Conservation (phyloP, 2,888 invertebrate genomes). For the Xestia rhomboidea region DNA sequence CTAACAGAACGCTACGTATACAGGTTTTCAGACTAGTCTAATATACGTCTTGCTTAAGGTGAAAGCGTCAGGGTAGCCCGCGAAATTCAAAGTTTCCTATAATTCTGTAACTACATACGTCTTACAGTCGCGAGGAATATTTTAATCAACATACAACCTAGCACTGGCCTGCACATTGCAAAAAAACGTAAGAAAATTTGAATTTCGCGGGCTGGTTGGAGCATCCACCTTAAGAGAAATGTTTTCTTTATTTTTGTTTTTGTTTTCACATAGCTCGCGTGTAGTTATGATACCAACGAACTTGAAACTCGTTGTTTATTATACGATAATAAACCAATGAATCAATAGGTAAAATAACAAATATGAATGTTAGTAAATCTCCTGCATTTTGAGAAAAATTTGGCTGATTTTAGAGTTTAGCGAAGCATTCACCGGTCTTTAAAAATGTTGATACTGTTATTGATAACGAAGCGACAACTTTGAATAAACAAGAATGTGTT, state of each 20-base stretch:
- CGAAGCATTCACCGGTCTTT: neutral
- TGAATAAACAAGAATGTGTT: slow-evolving; percentile 15
- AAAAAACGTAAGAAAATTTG: too few species aligned
- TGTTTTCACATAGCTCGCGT: slow-evolving; percentile 73
- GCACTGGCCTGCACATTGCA: too few species aligned
- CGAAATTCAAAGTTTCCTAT: too few species aligned
- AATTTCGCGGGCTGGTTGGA: too few species aligned
- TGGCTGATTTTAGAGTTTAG: neutral
- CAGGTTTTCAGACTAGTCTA: slow-evolving; percentile 49
- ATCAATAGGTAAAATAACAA: slow-evolving; percentile 69
- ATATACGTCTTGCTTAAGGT: slow-evolving; percentile 54
- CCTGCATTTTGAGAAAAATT: slow-evolving; percentile 26
- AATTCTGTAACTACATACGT: too few species aligned
- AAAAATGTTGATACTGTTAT: neutral
- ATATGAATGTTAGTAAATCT: slow-evolving; percentile 42
- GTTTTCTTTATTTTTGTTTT: slow-evolving; percentile 69
- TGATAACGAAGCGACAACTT: slow-evolving; percentile 7
- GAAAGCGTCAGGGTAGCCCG: too few species aligned
- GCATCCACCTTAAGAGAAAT: too few species aligned
- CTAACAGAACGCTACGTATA: slow-evolving; percentile 46
- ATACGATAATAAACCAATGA: slow-evolving; percentile 68
- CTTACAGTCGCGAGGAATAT: too few species aligned
- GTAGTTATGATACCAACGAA: slow-evolving; percentile 67
- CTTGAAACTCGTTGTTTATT: slow-evolving; percentile 73
- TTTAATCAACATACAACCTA: too few species aligned